Conservation (phyloP, 2,113 vertebrate species). For the Nycticryphes semicollaris region DNA sequence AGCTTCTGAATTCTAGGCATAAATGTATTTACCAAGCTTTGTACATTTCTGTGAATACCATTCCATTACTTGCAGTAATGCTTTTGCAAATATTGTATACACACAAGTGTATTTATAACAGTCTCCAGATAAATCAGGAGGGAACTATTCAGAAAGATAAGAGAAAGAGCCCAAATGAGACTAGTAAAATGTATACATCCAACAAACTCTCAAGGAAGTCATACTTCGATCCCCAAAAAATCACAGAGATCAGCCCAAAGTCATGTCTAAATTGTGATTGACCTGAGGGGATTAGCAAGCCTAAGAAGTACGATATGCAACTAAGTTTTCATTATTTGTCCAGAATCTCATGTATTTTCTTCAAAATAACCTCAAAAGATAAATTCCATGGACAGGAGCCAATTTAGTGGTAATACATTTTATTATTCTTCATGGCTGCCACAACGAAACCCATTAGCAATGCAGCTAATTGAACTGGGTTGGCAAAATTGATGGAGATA, state of each 20-base stretch:
- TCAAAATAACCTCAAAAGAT: background rate
- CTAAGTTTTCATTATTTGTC: background rate
- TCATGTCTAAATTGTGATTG: background rate
- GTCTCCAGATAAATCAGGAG: background rate
- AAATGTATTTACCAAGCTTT: background rate
- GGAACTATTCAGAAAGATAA: background rate
- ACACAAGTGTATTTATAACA: background rate
- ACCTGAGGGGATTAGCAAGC: background rate
- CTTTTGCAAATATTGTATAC: background rate
- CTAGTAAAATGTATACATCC: background rate
- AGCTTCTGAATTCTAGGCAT: background rate
- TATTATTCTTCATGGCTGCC: background rate
- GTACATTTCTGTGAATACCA: background rate
- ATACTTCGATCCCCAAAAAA: too few relatives aligned
- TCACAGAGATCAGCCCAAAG: too few relatives aligned
- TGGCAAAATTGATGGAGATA: background rate
- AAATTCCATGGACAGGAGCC: background rate
- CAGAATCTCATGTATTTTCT: background rate
- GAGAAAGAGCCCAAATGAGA: background rate
- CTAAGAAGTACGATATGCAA: background rate
- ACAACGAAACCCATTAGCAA: background rate
- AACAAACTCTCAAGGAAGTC: background rate
- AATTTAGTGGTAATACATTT: background rate
- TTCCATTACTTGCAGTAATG: background rate
- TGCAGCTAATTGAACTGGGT: background rate